A percentile compares a stretch with the other conserved stretches of the same genome.
Evolutionary conservation across 2,113 vertebrate genomes (phyloP).

Genomic region (Neodontobutis hainanensis): DNA sequence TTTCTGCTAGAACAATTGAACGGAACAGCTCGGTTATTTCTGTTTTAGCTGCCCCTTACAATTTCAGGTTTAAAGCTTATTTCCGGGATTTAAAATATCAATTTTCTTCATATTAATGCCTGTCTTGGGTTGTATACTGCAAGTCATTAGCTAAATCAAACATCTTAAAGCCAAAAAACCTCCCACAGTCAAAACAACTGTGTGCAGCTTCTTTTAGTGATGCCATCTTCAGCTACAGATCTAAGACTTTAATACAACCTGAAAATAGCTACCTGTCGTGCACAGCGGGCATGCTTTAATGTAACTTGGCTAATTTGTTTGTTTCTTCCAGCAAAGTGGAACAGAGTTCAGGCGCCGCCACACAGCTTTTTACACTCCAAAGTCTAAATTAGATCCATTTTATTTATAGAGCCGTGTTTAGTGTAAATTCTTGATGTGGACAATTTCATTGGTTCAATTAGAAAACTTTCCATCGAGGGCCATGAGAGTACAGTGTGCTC

Average conservation of each 20-base stretch:
- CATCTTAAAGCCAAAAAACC: conserved; percentile 14
- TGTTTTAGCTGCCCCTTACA: not conserved
- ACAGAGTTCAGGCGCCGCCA: conserved; percentile 38
- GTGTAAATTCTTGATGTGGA: conserved; percentile 54
- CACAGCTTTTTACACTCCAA: conserved; percentile 50
- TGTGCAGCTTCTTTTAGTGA: conserved; percentile 24
- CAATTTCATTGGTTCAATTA: conserved; percentile 56
- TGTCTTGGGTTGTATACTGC: not conserved
- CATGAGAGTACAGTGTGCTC: conserved; percentile 18
- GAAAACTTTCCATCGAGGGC: conserved; percentile 27
- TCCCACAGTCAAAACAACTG: conserved; percentile 20
- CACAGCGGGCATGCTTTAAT: conserved; percentile 50
- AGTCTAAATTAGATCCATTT: conserved; percentile 57
- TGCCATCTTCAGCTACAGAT: conserved; percentile 26
- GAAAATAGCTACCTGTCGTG: conserved; percentile 57
- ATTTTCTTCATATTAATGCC: not conserved
- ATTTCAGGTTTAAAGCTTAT: not conserved
- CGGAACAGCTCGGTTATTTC: too few relatives aligned
- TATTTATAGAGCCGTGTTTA: conserved; percentile 65
- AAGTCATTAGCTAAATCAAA: conserved; percentile 13
- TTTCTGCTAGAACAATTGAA: too few relatives aligned
- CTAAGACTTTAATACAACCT: conserved; percentile 37
- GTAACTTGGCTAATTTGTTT: conserved; percentile 60
- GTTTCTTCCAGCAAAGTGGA: conserved; percentile 49
- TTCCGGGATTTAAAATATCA: not conserved